Base-by-base conservation (phyloP, 2,113 vertebrate species). In the Chionodraco myersi region DNA sequence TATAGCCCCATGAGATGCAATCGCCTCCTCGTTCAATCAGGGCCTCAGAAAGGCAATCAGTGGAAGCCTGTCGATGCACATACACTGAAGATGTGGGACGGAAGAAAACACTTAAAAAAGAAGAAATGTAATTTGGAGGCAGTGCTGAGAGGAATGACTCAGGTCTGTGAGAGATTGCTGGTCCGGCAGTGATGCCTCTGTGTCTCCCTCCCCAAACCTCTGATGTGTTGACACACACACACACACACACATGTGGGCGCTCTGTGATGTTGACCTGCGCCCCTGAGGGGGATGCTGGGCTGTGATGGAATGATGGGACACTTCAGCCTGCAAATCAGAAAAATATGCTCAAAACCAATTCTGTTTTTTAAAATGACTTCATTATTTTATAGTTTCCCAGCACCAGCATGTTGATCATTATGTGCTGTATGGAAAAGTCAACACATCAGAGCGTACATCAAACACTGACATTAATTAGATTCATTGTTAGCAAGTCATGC, bases 91-190 rank as follows among this genome's bases (percentile, higher is more conserved):
- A 80, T 65, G 56, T 82, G 65, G 52, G 67, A 76, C 72, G 65
- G 41, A 34, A 41, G 75, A 49, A 74, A 57, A 53, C 9, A 68
- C 18, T 61, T 78, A 4, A 68, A 72, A 73, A 75, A 84, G 60
- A 82, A 83, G 72, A 85, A 82, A 91, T 87, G 83, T 77, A 81
- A 91, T 92, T 85, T 89, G 57, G 80, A 86, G 60, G 77, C 78
- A 67, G 79, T 1, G 52, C 68, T 64, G 77, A 70, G 83, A 80
- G 77, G 86, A 87, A 77, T 81, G 80, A 76, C 70, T 87, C 71
- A 65, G 73, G 13, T 58, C 73, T 54, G 75, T 70, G 79, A 90
- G 76, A 84, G 85, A 86, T 90, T 80, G 63, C 72, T 15, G 78
- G 77, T 86, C 64, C 61, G 56, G 49, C 73, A 62, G 61, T 21